phyloP scores from a whole-genome alignment of 53 echinoderm and acorn worm genomes.

The Antedon mediterranea region DNA sequence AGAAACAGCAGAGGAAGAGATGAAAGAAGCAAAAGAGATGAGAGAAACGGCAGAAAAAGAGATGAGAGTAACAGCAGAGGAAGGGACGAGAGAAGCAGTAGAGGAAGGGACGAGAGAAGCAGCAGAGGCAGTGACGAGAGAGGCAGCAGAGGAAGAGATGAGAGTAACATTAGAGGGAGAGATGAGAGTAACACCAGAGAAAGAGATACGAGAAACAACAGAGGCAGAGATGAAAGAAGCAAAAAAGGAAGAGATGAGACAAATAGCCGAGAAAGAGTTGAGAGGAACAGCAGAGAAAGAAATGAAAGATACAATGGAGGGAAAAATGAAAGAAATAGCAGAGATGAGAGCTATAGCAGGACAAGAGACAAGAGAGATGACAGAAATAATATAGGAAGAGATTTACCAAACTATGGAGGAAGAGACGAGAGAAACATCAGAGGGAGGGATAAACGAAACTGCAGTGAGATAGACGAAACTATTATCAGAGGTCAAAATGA shows the following conservation, averaged over 20 bases:
- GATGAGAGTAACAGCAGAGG: background rate
- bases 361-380: background rate
- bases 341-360: background rate
- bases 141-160: background rate
- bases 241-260: background rate
- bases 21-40: background rate
- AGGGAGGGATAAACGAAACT: slow-evolving; percentile 4
- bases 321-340: slow-evolving; percentile 2
- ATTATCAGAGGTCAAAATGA: background rate
- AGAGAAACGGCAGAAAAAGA: background rate
- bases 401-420: background rate
- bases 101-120: background rate
- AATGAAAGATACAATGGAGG: slow-evolving; percentile 2
- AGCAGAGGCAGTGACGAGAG: background rate
- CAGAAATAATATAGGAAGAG: background rate
- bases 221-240: background rate
- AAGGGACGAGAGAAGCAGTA: background rate
- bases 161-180: background rate
- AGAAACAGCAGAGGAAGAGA: background rate
- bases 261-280: background rate
- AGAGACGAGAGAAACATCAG: background rate
- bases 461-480: background rate
- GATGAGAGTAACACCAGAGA: background rate
- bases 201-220: background rate
- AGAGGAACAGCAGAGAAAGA: background rate